Evolutionary conservation across 1,140 invertebrate genomes (phyloP).

Genomic region (Zeugodacus cucurbitae): DNA sequence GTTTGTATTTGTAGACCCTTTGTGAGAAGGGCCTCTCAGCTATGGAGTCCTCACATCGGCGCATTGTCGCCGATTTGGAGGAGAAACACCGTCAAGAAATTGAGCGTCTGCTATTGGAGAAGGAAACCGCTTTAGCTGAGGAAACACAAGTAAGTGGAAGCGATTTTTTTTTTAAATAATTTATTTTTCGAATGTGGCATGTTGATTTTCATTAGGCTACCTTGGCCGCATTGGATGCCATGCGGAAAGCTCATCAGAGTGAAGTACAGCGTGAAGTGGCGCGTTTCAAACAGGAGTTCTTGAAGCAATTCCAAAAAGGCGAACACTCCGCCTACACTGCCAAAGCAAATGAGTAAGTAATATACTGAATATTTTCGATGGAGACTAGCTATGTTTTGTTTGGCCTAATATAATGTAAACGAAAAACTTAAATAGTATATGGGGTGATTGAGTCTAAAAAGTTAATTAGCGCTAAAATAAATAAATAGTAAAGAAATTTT

Average conservation of each 20-base stretch:
- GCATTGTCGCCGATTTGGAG: conserved; percentile 85
- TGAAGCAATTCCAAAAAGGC: conserved; percentile 75
- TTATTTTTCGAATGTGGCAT: not conserved
- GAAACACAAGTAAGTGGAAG: conserved; percentile 77
- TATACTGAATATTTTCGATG: not conserved
- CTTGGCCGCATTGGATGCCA: conserved; percentile 86
- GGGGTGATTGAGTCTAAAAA: no score
- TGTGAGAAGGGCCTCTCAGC: conserved; percentile 88
- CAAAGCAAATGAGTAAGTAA: conserved; percentile 61
- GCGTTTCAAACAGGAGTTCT: conserved; percentile 87
- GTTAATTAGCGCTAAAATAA: no score
- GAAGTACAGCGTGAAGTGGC: conserved; percentile 89
- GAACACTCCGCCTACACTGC: conserved; percentile 62
- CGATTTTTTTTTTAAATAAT: not conserved
- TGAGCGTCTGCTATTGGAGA: conserved; percentile 72
- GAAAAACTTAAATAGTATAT: no score
- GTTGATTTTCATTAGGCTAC: conserved; percentile 68
- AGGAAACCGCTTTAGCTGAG: conserved; percentile 88
- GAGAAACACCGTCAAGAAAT: conserved; percentile 83
- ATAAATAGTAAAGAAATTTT: no score
- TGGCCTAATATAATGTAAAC: no score
- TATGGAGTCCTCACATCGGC: conserved; percentile 89
- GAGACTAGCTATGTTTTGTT: no score
- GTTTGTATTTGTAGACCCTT: conserved; percentile 68
- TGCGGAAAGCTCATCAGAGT: conserved; percentile 92